Evolutionary conservation across 2,888 invertebrate species (phyloP).

Genomic region (Apodemia duryi): DNA sequence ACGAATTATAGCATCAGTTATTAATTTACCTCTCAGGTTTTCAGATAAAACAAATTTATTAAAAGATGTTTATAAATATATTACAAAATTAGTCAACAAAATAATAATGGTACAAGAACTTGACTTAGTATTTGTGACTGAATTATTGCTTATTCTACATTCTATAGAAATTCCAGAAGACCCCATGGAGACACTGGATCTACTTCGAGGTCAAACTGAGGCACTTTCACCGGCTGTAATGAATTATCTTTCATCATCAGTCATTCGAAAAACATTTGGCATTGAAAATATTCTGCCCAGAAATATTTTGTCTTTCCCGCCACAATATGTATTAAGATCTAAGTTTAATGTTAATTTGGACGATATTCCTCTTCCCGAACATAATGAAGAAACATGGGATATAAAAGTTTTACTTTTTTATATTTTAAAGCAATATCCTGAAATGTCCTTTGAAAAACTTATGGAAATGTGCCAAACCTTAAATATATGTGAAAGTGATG

Average conservation of each 20-base stretch:
- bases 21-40: slow-evolving; percentile 25
- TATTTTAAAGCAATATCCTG: slow-evolving; percentile 57
- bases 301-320: slow-evolving; percentile 52
- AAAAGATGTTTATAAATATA: slow-evolving; percentile 39
- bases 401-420: slow-evolving; percentile 66
- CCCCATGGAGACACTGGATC: slow-evolving; percentile 49
- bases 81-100: slow-evolving; percentile 53
- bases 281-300: slow-evolving; percentile 47
- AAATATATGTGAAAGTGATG: slow-evolving; percentile 59
- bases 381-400: slow-evolving; percentile 70
- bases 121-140: slow-evolving; percentile 58
- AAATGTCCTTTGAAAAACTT: slow-evolving; percentile 51
- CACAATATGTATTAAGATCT: slow-evolving; percentile 58
- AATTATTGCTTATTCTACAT: slow-evolving; percentile 49
- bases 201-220: slow-evolving; percentile 56
- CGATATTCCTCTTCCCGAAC: slow-evolving; percentile 63
- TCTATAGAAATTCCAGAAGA: slow-evolving; percentile 41
- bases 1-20: slow-evolving; percentile 47
- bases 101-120: slow-evolving; percentile 52
- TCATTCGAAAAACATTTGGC: slow-evolving; percentile 51
- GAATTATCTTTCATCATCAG: slow-evolving; percentile 48
- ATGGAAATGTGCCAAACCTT: slow-evolving; percentile 57
- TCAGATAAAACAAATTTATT: slow-evolving; percentile 33
- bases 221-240: slow-evolving; percentile 46
- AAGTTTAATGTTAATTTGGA: slow-evolving; percentile 67